Conservation (phyloP, 2,113 vertebrate species). For the Protobothrops flavoviridis region DNA sequence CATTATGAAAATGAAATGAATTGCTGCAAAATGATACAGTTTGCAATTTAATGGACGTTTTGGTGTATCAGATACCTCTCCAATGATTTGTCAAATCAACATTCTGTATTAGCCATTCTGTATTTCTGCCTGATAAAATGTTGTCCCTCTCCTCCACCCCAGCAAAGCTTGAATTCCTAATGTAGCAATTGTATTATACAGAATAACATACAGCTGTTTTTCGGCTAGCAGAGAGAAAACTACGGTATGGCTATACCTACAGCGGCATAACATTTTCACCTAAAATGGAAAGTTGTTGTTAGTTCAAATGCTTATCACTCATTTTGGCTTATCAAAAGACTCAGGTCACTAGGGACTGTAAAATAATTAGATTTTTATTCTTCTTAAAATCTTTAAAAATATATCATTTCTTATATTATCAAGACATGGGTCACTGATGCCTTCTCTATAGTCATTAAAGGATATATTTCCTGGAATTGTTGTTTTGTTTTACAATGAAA, state of each 20-base stretch:
- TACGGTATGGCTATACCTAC: not conserved
- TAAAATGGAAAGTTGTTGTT: not conserved
- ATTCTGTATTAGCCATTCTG: not conserved
- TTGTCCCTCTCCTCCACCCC: not conserved
- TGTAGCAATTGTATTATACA: not conserved
- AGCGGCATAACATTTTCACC: not conserved
- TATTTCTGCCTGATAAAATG: not conserved
- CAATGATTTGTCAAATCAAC: not conserved
- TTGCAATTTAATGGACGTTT: not conserved
- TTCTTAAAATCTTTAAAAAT: not conserved
- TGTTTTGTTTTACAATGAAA: not conserved
- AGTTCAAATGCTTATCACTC: not conserved
- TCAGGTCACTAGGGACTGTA: constrained; percentile 29
- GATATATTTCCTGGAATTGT: not conserved
- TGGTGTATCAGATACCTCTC: not conserved
- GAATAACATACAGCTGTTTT: not conserved
- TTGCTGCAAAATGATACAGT: not conserved
- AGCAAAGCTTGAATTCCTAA: not conserved
- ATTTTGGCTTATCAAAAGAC: not conserved
- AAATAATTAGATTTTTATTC: constrained; percentile 6
- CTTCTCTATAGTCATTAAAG: not conserved
- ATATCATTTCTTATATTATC: not conserved
- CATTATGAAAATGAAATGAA: not conserved
- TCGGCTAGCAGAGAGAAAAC: not conserved
- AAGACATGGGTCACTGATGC: not conserved